phyloP scores from a whole-genome alignment of 2,888 invertebrate genomes.

The Sphaerophoria taeniata region DNA sequence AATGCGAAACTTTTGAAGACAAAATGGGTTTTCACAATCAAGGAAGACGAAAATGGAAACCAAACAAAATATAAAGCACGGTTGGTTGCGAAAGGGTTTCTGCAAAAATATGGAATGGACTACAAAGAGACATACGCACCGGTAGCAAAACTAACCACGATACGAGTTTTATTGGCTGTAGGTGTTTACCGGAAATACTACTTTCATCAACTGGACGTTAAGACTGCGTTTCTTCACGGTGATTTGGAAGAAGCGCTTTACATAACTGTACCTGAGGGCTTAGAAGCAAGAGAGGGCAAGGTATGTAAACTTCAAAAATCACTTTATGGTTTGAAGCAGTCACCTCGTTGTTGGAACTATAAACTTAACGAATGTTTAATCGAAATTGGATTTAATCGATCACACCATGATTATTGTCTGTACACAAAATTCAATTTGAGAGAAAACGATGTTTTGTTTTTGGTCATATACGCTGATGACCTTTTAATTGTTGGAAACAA shows the following conservation, averaged over 20 bases:
- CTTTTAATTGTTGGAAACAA: constrained; percentile 2
- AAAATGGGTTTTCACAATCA: too few relatives aligned
- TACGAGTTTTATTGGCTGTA: not conserved
- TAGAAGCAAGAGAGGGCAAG: not conserved
- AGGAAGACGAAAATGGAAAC: not conserved
- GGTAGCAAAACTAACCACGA: not conserved
- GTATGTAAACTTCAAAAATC: not conserved
- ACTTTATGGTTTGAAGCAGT: not conserved
- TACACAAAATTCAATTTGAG: not conserved
- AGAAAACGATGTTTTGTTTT: not conserved
- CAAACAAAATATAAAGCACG: not conserved
- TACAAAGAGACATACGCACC: not conserved
- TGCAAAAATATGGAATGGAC: not conserved
- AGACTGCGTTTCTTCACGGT: too few relatives aligned
- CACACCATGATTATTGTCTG: not conserved
- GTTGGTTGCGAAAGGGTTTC: not conserved
- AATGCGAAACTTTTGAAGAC: not conserved
- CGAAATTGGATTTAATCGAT: too few relatives aligned
- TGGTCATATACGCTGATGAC: not conserved
- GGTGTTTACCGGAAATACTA: not conserved
- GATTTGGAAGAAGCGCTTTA: not conserved
- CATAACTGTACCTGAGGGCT: not conserved
- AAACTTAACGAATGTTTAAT: not conserved
- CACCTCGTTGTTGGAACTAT: too few relatives aligned
- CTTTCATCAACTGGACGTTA: not conserved